Evolutionary conservation across 2,113 vertebrate species (phyloP), one percentile per base, ranked within the genome.

Genomic region (Neoarius graeffei): DNA sequence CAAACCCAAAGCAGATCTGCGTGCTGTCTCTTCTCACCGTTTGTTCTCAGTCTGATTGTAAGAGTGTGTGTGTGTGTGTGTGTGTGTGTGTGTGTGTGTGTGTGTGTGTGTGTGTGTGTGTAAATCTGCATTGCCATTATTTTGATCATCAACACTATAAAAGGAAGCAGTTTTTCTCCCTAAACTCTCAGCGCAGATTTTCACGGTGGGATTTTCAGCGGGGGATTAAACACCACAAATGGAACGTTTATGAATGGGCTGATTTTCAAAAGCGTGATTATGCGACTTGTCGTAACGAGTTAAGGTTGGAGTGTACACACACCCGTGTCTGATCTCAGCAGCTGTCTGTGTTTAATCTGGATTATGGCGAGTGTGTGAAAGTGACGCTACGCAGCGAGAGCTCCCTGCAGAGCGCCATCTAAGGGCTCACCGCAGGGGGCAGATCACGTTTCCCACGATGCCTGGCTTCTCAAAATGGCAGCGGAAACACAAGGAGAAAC

Each of bases 271-370:
- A 25, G 60, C 7, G 64, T n/a, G 30, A 87, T 87, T 54, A 67
- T 66, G 60, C 14, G 80, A 30, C 54, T n/a, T 56, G 80, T 74
- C 56, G 76, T 52, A 5, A 79, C 9, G 25, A 7, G 62, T 86
- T 71, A 71, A 19, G 2, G 30, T 27, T 11, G 71, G 30, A 50
- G 23, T 8, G 23, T 27, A 20, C 27, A 56, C 48, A 54, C 48
- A 3, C 1, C 54, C 48, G 50, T 52, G 86, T 73, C 64, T 66
- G 35, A 66, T 83, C 35, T 83, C 81, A 52, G 87, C 52, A 71
- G 48, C 73, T 54, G 56, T 66, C 79, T 71, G 62, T 66, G 85
- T 80, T 83, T 76, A 86, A 88, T 86, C 86, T n/a, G 64, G 87
- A 87, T 87, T 88, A 76, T 56, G 50, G 76, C n/a, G 35, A 56